phyloP scores from a whole-genome alignment of 2,113 vertebrate species.

The Ochotona princeps region DNA sequence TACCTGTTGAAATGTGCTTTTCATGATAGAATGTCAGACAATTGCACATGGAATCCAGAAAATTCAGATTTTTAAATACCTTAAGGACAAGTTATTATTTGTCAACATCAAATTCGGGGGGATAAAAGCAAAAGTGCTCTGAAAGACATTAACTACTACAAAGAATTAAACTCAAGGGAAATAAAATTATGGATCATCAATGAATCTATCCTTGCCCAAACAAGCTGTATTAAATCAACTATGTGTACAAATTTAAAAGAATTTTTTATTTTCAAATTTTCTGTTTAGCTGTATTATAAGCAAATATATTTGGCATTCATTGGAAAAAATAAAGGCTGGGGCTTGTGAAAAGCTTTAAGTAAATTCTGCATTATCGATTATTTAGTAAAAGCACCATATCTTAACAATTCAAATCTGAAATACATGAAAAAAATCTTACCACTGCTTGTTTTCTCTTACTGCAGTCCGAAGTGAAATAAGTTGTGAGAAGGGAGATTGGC shows the following conservation, averaged over 20 bases:
- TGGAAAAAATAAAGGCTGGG: not conserved
- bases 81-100: not conserved
- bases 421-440: not conserved
- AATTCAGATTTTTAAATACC: not conserved
- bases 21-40: too few species aligned
- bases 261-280: not conserved
- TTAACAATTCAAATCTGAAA: constrained; percentile 18
- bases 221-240: not conserved
- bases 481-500: constrained; percentile 69
- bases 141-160: not conserved
- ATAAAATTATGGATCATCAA: not conserved
- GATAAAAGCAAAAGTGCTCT: not conserved
- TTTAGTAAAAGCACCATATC: not conserved
- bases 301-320: not conserved
- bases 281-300: not conserved
- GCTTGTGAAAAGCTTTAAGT: not conserved
- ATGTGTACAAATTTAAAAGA: not conserved
- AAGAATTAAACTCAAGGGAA: not conserved
- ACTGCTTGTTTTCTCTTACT: not conserved
- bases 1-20: not conserved
- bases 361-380: not conserved
- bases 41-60: not conserved
- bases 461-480: constrained; percentile 71
- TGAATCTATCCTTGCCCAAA: not conserved
- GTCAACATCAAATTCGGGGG: not conserved